phyloP scores from a whole-genome alignment of 1,140 invertebrate genomes.

The Achatina immaculata region DNA sequence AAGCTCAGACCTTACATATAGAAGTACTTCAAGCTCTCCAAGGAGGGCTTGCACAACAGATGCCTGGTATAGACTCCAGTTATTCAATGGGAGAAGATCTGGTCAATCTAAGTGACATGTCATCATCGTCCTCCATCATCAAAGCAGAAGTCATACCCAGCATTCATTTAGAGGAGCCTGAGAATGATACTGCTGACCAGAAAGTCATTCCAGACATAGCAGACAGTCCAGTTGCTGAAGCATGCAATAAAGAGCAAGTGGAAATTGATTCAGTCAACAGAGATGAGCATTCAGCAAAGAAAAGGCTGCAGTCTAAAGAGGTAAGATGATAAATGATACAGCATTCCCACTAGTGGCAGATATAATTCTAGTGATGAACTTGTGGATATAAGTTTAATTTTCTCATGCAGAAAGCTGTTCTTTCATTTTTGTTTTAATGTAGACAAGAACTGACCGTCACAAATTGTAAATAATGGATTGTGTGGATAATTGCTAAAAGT shows the following conservation, averaged over 20 bases:
- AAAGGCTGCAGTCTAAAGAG: slow-evolving; percentile 7
- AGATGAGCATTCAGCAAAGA: background rate
- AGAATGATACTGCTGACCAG: background rate
- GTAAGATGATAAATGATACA: background rate
- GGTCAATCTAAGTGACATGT: slow-evolving; percentile 8
- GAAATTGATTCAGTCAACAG: background rate
- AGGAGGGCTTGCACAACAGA: slow-evolving; percentile 11
- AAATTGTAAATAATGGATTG: too few relatives aligned
- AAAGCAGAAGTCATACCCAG: background rate
- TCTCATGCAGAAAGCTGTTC: too few relatives aligned
- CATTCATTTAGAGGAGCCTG: background rate
- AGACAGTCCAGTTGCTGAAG: background rate
- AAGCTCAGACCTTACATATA: slow-evolving; percentile 36
- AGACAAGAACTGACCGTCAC: too few relatives aligned
- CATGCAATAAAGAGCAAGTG: background rate
- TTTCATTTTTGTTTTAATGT: too few relatives aligned
- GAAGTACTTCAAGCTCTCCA: slow-evolving; percentile 40
- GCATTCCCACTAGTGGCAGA: background rate
- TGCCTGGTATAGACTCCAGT: background rate
- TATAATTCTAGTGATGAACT: too few relatives aligned
- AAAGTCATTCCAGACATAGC: background rate
- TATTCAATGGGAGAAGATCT: slow-evolving; percentile 1
- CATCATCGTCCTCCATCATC: background rate
- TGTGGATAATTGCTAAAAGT: too few relatives aligned
- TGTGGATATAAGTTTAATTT: too few relatives aligned